Base-by-base conservation (phyloP, 2,888 invertebrate species). In the Apotomis capreana region DNA sequence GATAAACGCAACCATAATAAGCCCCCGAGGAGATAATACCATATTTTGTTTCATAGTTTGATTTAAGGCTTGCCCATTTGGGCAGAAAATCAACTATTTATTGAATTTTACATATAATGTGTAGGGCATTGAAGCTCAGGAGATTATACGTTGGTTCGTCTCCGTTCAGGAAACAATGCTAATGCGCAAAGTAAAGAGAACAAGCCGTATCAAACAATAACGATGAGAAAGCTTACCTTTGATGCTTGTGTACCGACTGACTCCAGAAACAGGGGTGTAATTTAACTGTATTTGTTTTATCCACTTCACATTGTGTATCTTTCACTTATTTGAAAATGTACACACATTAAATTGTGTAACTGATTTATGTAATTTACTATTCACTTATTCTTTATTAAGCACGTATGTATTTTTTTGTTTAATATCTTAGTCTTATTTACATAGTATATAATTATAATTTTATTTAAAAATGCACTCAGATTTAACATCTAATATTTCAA, bases 221-320 rank as follows among this genome's bases (percentile, higher is more conserved):
- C 54, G 9, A 49, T 49, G 44, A 44, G 60, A 9, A 12, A 46
- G 67, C 71, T 68, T 68, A 71, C 71, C 71, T 71, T 67, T 55
- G 69, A 61, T 57, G 12, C 3, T 13, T 68, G 51, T 62, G 62
- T 62, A 44, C 37, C 51, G 5, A 26, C 51, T 62, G 40, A 49
- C 40, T n/a, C 67, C 26, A 40, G 26, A 5, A 63, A 57, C 69
- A 15, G 5, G 26, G 57, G 4, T 9, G 15, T 8, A 36, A 60
- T 40, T 52, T 37, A 62, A 15, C 55, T 51, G 51, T 62, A 61
- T 71, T 68, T 62, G 51, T 40, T 49, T 59, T 60, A 49, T 46
- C 46, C 58, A 57, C 65, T 59, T 10, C 37, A 9, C 26, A 44
- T n/a, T 46, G 0, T 26, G 61, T 67, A 54, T 60, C 3, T 26